A percentile compares a stretch with the other conserved stretches of the same genome.
phyloP scores from a whole-genome alignment of 1,140 invertebrate genomes.

The Ectropis grisescens region DNA sequence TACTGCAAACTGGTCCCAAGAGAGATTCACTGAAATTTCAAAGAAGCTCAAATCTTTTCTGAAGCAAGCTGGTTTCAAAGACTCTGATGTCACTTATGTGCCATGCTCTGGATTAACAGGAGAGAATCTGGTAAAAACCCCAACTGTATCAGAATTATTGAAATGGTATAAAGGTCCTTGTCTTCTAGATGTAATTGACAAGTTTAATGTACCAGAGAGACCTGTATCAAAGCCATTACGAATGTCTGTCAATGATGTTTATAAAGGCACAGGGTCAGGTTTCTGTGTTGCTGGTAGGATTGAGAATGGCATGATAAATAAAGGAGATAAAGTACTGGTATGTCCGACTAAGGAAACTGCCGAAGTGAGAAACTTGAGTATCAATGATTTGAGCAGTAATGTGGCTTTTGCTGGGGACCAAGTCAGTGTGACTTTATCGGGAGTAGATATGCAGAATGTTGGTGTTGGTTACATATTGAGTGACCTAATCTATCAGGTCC shows the following conservation, averaged over 20 bases:
- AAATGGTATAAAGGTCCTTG: conserved; percentile 91
- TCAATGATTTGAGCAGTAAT: conserved; percentile 80
- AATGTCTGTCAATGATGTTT: conserved; percentile 95
- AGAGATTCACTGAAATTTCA: conserved; percentile 89
- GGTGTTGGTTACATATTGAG: conserved; percentile 89
- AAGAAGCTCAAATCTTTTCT: conserved; percentile 90
- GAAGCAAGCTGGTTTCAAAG: conserved; percentile 95
- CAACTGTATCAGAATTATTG: conserved; percentile 76
- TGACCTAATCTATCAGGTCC: conserved; percentile 83
- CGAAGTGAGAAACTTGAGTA: conserved; percentile 78
- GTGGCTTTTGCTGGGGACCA: conserved; percentile 96
- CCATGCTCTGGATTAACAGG: conserved; percentile 96
- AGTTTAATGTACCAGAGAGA: conserved; percentile 86
- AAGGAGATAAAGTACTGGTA: conserved; percentile 89
- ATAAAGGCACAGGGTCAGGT: conserved; percentile 90
- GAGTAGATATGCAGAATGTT: conserved; percentile 88
- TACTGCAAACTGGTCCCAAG: conserved; percentile 83
- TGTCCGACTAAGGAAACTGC: conserved; percentile 88
- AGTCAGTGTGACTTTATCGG: conserved; percentile 84
- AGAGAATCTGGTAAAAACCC: conserved; percentile 86
- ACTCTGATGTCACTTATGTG: conserved; percentile 89
- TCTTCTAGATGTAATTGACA: conserved; percentile 87
- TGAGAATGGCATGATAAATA: conserved; percentile 89
- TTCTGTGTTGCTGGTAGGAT: conserved; percentile 92
- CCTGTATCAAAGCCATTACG: conserved; percentile 91